These are phyloP conservation scores for Triops cancriformis DNA, from an alignment of 1,140 invertebrate genomes.

Conservation along the genomic window DNA sequence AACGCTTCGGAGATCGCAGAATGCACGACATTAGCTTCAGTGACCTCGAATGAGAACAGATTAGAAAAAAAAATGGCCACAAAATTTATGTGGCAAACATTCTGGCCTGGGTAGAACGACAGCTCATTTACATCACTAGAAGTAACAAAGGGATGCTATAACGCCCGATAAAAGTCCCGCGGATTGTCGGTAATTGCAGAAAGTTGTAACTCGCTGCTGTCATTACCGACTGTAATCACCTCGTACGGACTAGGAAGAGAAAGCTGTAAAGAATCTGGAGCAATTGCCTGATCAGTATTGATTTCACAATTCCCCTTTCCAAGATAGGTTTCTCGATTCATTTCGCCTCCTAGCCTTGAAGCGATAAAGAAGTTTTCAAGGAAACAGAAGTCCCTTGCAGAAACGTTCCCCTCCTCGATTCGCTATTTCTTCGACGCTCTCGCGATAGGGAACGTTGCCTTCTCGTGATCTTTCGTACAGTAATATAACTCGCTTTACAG, in stretches of 20 bases:
- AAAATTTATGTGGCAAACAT: not conserved
- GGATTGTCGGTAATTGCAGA: not conserved
- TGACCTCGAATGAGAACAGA: not conserved
- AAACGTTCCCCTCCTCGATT: not conserved
- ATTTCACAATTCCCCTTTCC: not conserved
- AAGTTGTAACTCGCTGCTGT: not conserved
- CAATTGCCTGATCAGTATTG: conserved; percentile 13
- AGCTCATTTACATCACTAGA: not conserved
- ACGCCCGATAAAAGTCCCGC: not conserved
- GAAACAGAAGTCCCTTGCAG: not conserved
- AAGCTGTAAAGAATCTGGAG: not conserved
- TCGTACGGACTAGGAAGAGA: not conserved
- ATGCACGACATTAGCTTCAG: not conserved
- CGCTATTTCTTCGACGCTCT: not conserved
- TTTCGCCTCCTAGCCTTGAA: not conserved
- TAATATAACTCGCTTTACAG: not conserved
- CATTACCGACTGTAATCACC: not conserved
- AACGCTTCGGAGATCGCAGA: not conserved
- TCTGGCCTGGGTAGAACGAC: not conserved
- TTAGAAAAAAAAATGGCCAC: not conserved
- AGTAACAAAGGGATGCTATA: not conserved
- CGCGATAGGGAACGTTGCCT: not conserved
- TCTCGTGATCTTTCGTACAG: not conserved
- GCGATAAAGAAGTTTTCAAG: not conserved
- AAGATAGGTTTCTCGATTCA: not conserved